Evolutionary conservation across 2,888 invertebrate species (phyloP), one percentile per base, ranked within the genome.

Genomic region (Notodonta ziczac): DNA sequence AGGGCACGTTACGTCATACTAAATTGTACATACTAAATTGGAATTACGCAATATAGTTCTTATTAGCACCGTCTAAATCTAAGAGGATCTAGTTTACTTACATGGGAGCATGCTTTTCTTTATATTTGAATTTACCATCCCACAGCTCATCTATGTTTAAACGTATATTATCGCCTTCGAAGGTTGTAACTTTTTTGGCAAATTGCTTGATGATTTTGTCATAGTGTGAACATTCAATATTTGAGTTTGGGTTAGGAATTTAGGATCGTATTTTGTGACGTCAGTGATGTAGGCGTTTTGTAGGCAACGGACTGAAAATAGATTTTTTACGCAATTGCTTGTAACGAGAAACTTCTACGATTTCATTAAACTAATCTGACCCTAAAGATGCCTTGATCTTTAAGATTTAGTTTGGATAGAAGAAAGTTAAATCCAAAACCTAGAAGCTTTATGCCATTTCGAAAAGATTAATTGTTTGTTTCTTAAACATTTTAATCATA

Each of bases 151-250:
- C 16, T 3, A 46, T 59, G 52, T 61, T 50, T 9, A 50, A 58
- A 53, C 46, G 58, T 55, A 10, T 56, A 71, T 71, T 63, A 67
- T 52, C 67, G 48, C 59, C 51, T 52, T n/a, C 3, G 58, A 63
- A 71, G 61, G 61, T 58, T 39, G 39, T n/a, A 16, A 42, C 42
- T 48, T 32, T 66, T 62, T 59, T 51, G 9, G 32, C 48, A 32
- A 55, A 39, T 16, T 55, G 57, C 54, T 46, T 51, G 54, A 60
- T 51, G 44, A 55, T 50, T 40, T 62, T 40, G 55, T n/a, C 42
- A 24, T 12, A 16, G 5, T 52, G 50, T 50, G 10, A n/a, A 50
- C 50, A 35, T 51, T 52, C n/a, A 60, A 60, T 60, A 60, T 60
- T 60, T 60, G 56, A 44, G 32, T 46, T n/a, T 53, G 8, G 4